Percentiles rank a stretch among this genome's conserved stretches.
phyloP scores from a whole-genome alignment of 2,888 invertebrate genomes.

The Philopedon plagiatum region DNA sequence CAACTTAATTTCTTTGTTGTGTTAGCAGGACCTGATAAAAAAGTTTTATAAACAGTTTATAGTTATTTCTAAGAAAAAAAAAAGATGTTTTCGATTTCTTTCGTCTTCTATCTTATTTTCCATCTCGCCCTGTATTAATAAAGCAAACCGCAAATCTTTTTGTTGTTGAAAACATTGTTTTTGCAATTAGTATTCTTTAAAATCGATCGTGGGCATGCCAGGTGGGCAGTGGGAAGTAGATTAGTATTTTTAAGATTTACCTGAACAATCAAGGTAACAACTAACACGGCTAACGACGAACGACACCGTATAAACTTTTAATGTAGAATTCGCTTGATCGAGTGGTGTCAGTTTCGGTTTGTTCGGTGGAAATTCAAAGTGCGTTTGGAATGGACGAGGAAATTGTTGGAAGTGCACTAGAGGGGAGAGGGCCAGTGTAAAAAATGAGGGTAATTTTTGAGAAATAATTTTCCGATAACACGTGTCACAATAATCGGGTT shows the following conservation, averaged over 20 bases:
- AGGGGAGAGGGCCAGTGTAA: not conserved
- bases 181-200: constrained; percentile 46
- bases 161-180: constrained; percentile 39
- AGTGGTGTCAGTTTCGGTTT: constrained; percentile 21
- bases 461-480: too few species aligned
- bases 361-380: constrained; percentile 14
- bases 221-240: constrained; percentile 56
- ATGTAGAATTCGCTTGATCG: constrained; percentile 38
- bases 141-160: not conserved
- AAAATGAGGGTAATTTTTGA: constrained; percentile 2
- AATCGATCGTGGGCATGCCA: constrained; percentile 50
- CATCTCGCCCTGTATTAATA: not conserved
- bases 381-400: not conserved
- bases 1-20: too few species aligned
- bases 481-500: too few species aligned
- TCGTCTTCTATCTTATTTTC: too few species aligned
- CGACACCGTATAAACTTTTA: constrained; percentile 31
- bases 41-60: too few species aligned
- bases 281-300: constrained; percentile 39
- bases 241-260: constrained; percentile 50
- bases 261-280: constrained; percentile 47
- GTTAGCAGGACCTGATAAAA: too few species aligned
- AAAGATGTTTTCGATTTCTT: too few species aligned
- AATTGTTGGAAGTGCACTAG: not conserved
- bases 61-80: too few species aligned